phyloP scores from a whole-genome alignment of 2,888 invertebrate species.

The Pseudolycoriella hygida region DNA sequence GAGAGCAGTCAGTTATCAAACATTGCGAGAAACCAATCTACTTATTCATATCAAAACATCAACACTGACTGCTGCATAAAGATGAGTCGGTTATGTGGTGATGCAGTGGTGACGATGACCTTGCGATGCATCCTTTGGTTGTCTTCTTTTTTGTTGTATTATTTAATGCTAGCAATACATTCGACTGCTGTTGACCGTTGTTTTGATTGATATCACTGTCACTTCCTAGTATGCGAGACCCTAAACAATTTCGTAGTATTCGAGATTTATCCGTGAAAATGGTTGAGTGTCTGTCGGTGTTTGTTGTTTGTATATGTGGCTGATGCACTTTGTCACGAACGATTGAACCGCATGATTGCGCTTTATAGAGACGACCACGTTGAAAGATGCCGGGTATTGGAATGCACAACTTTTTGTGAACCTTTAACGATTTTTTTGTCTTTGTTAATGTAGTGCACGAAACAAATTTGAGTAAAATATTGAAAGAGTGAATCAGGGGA shows the following conservation, averaged over 20 bases:
- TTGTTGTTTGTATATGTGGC: constrained; percentile 3
- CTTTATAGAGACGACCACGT: constrained; percentile 38
- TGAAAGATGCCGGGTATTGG: constrained; percentile 38
- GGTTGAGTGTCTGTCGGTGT: constrained; percentile 10
- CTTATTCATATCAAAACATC: constrained; percentile 5
- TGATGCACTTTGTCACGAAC: constrained; percentile 31
- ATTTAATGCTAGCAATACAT: not conserved
- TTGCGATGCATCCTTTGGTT: not conserved
- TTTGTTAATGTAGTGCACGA: too few relatives aligned
- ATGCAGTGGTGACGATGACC: not conserved
- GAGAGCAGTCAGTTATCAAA: too few relatives aligned
- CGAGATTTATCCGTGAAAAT: constrained; percentile 12
- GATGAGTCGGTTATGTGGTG: constrained; percentile 11
- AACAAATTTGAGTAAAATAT: too few relatives aligned
- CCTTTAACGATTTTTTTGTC: constrained; percentile 26
- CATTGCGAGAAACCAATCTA: too few relatives aligned
- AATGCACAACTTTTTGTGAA: constrained; percentile 44
- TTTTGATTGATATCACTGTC: constrained; percentile 15
- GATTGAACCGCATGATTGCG: constrained; percentile 43
- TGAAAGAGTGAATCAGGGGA: too few relatives aligned
- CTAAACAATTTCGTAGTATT: constrained; percentile 12
- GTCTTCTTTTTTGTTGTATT: not conserved
- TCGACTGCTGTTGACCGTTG: constrained; percentile 3
- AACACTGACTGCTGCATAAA: constrained; percentile 14
- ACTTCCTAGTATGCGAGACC: constrained; percentile 12